Conservation (phyloP, 2,888 invertebrate species). For the Scotopteryx bipunctaria region DNA sequence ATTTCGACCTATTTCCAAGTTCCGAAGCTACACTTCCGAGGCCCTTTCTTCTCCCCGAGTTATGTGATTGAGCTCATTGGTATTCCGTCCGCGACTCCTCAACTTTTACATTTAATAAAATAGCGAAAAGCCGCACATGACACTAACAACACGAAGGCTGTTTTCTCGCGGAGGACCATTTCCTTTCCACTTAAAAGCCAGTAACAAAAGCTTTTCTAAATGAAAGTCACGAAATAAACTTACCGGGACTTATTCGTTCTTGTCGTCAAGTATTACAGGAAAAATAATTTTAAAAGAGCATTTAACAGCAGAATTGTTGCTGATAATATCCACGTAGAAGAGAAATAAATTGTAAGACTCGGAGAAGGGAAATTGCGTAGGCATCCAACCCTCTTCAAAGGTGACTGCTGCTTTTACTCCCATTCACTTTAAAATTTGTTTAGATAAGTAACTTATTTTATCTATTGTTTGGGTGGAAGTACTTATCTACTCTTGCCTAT, state of each 20-base stretch:
- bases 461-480: not conserved
- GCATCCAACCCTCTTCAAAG: conserved; percentile 20
- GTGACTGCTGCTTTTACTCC: conserved; percentile 11
- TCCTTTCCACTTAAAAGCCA: conserved; percentile 35
- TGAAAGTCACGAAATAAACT: conserved; percentile 48
- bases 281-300: conserved; percentile 31
- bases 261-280: conserved; percentile 25
- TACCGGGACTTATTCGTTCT: conserved; percentile 37
- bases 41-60: conserved; percentile 55
- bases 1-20: conserved; percentile 40
- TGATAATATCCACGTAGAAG: conserved; percentile 30
- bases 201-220: conserved; percentile 42
- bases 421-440: conserved; percentile 10
- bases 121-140: conserved; percentile 43
- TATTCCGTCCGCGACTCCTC: conserved; percentile 51
- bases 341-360: conserved; percentile 28
- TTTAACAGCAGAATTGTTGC: conserved; percentile 27
- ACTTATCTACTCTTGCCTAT: too few relatives aligned
- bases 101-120: conserved; percentile 63
- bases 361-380: conserved; percentile 10
- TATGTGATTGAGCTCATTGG: conserved; percentile 64
- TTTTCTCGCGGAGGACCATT: conserved; percentile 41
- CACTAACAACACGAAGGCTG: conserved; percentile 44
- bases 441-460: not conserved
- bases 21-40: conserved; percentile 47